Evolutionary conservation across 2,113 vertebrate genomes (phyloP).

Genomic region (Accipiter virgatus): DNA sequence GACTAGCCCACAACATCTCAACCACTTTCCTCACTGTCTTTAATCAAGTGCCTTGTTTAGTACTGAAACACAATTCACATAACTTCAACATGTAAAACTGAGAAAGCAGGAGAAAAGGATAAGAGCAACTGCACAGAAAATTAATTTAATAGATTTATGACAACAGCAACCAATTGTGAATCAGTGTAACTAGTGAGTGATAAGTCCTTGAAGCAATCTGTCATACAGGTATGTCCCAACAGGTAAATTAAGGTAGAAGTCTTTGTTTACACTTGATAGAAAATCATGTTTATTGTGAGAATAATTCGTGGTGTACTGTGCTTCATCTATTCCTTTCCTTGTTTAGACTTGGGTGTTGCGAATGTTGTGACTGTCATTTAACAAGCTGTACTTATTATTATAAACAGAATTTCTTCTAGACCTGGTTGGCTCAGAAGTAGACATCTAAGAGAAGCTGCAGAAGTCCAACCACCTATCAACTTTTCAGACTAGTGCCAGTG

Average conservation of each 20-base stretch:
- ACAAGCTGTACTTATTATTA: background rate
- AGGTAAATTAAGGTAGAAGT: background rate
- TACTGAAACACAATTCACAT: background rate
- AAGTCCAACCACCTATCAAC: background rate
- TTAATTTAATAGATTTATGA: background rate
- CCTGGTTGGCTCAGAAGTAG: background rate
- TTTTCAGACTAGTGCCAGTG: background rate
- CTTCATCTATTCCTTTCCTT: background rate
- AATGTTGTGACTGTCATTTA: background rate
- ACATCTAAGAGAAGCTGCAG: background rate
- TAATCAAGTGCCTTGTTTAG: background rate
- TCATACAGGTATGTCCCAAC: background rate
- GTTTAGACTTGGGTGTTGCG: background rate
- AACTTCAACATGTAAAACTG: background rate
- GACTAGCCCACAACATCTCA: background rate
- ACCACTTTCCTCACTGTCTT: background rate
- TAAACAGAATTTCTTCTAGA: background rate
- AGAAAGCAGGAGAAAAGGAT: background rate
- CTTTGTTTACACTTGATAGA: background rate
- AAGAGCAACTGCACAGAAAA: background rate
- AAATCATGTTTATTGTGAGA: background rate
- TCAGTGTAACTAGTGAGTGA: background rate
- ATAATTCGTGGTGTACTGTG: background rate
- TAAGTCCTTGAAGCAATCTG: background rate
- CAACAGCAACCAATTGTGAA: background rate